Conservation (phyloP, 2,113 vertebrate genomes). For the Crocuta crocuta region DNA sequence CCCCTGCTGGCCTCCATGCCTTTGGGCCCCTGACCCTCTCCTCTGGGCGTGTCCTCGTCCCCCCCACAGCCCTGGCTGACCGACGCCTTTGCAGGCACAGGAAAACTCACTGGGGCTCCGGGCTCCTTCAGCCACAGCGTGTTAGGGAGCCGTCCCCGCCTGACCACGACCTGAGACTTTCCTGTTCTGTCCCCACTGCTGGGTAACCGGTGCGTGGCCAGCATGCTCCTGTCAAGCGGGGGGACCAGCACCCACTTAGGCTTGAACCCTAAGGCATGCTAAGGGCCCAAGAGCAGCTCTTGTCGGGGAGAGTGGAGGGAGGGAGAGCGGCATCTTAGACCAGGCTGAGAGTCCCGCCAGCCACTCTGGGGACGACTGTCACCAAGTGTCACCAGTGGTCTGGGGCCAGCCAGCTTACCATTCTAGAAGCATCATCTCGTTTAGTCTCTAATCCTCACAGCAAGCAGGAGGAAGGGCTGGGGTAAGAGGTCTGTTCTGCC, state of each 20-base stretch:
- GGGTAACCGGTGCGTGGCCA: not conserved
- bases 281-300: not conserved
- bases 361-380: not conserved
- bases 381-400: not conserved
- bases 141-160: not conserved
- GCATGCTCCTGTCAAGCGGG: not conserved
- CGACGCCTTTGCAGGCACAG: not conserved
- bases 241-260: too few species aligned
- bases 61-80: too few species aligned
- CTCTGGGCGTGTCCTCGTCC: not conserved
- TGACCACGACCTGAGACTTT: not conserved
- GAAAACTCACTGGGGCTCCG: not conserved
- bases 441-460: not conserved
- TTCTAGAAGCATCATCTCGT: not conserved
- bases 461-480: not conserved
- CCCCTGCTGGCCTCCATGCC: not conserved
- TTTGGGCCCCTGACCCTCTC: not conserved
- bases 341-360: not conserved
- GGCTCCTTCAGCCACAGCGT: not conserved
- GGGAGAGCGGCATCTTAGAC: not conserved
- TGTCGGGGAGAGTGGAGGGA: fast-evolving
- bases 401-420: fast-evolving
- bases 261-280: not conserved
- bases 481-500: not conserved
- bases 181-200: not conserved